A percentile compares a stretch with the other conserved stretches of the same genome.
Conservation (phyloP, 2,113 vertebrate genomes). For the Petaurus breviceps region DNA sequence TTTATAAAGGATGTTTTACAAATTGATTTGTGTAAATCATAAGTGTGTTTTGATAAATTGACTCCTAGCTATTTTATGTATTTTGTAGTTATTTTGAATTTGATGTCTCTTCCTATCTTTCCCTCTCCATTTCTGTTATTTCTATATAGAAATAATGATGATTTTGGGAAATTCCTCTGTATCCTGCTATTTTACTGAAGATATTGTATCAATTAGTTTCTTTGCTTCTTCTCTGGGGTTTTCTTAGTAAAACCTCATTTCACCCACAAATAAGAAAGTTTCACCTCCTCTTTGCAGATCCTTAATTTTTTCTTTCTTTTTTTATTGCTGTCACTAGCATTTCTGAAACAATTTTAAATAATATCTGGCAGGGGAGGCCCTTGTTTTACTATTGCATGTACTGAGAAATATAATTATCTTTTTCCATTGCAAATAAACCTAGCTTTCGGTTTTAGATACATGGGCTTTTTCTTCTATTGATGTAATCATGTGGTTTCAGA, state of each 20-base stretch:
- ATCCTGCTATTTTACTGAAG: not conserved
- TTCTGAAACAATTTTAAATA: not conserved
- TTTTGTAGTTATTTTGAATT: not conserved
- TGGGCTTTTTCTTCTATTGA: not conserved
- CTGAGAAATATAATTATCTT: not conserved
- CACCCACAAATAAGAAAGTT: not conserved
- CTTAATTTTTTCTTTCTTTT: not conserved
- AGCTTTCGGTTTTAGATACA: not conserved
- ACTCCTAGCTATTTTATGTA: not conserved
- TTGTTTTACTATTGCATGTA: not conserved
- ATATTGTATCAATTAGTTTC: not conserved
- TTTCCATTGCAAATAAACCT: not conserved
- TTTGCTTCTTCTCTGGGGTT: not conserved
- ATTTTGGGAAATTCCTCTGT: not conserved
- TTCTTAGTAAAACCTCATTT: not conserved
- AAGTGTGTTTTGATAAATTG: not conserved
- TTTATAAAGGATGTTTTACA: not conserved
- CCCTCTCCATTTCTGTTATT: not conserved
- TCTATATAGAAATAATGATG: not conserved
- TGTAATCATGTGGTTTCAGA: not conserved
- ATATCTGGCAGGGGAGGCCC: not conserved
- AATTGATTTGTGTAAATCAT: not conserved
- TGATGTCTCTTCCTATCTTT: not conserved
- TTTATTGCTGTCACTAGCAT: not conserved
- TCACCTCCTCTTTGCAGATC: not conserved